Evolutionary conservation across 1,140 invertebrate genomes (phyloP), one percentile per base, ranked within the genome.

Genomic region (Caerostris darwini): DNA sequence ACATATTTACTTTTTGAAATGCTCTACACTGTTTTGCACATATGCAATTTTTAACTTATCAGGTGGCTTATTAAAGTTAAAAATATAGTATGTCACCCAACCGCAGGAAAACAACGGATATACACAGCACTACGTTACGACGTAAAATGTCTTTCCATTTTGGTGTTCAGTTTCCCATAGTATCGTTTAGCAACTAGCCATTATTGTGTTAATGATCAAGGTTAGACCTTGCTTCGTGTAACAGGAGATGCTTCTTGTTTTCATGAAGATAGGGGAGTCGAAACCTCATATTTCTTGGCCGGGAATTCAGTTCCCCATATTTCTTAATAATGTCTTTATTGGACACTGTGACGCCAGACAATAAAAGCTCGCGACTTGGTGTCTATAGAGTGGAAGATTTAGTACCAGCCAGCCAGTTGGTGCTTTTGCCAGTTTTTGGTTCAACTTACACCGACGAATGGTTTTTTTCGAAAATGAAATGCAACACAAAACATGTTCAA

Each of bases 261-360:
- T 64, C 12, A 64, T 64, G 61, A 64, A 64, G 61, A 64, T 64
- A 64, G 53, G 81, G 53, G 53, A 54, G 81, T 53, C 12, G 10
- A 53, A 82, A 54, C 53, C 19, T 53, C 34, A 34, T 34, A 17
- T 5, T 82, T 50, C 14, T 8, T 53, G 34, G 53, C 8, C 56
- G 34, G 54, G 53, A 57, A 14, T 34, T 54, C 54, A 1, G 53
- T 56, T 82, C 17, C 81, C 53, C 81, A 56, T 82, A 82, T 82
- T 82, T 54, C 50, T 82, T 82, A 82, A 82, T 82, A 53, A 54
- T 34, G 34, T 34, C 34, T 34, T 34, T 10, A 50, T 4, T 56
- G 81, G 81, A 82, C 81, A 53, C 81, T 54, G 17, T 54, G 81
- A 82, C 81, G 81, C 81, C 81, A 12, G 34, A 54, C 53, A 82